Percentiles rank a stretch among this genome's conserved stretches.
Evolutionary conservation across 2,888 invertebrate genomes (phyloP).

Genomic region (Hydrotaea diabolus): DNA sequence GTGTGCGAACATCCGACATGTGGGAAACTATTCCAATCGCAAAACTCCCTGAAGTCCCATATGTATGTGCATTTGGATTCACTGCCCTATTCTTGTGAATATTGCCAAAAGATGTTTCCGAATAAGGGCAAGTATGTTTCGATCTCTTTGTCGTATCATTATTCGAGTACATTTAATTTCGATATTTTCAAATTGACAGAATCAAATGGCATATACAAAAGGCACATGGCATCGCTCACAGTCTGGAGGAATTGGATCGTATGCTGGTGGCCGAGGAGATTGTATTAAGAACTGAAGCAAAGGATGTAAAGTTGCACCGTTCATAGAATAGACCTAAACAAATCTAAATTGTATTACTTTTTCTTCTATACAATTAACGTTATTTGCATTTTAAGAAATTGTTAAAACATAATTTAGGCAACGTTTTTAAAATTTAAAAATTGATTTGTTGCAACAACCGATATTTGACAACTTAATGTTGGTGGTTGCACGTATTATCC

Average conservation of each 20-base stretch:
- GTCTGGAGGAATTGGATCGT: conserved; percentile 62
- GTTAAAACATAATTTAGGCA: too few species aligned
- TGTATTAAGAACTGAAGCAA: conserved; percentile 38
- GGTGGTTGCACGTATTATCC: too few species aligned
- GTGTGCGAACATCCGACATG: conserved; percentile 65
- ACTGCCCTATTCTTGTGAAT: conserved; percentile 68
- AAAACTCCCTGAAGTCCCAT: conserved; percentile 67
- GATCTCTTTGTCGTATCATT: not conserved
- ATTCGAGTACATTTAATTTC: not conserved
- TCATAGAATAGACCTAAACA: not conserved
- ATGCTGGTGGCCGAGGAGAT: conserved; percentile 65
- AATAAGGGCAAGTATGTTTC: conserved; percentile 64
- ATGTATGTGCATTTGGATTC: conserved; percentile 65
- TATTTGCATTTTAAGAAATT: too few species aligned
- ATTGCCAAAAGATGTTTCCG: conserved; percentile 65
- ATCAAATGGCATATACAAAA: conserved; percentile 67
- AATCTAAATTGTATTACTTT: too few species aligned
- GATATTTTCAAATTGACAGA: conserved; percentile 48
- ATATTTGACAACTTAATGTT: too few species aligned
- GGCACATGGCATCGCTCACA: conserved; percentile 58
- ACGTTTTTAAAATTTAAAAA: too few species aligned
- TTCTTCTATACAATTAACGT: too few species aligned
- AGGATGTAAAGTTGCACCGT: conserved; percentile 19
- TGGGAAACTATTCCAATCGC: conserved; percentile 68
- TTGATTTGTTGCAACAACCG: too few species aligned